phyloP scores from a whole-genome alignment of 2,797 vertebrate species.

The Pipistrellus pygmaeus region DNA sequence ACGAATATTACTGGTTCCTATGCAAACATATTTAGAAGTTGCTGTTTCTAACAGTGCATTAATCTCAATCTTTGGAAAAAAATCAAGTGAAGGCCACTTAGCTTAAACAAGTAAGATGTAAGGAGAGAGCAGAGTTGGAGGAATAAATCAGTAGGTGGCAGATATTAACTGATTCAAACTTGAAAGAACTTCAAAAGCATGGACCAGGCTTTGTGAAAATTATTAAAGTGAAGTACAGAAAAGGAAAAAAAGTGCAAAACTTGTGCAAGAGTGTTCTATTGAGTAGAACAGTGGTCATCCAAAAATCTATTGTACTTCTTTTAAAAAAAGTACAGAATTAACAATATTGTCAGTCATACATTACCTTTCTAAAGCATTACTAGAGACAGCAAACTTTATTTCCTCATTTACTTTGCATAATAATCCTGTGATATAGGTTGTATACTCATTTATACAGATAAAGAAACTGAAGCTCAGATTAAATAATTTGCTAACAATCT shows the following conservation, averaged over 20 bases:
- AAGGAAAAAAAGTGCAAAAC: background rate
- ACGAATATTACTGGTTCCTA: background rate
- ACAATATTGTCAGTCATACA: background rate
- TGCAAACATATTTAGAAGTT: background rate
- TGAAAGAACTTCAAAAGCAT: conserved; percentile 33
- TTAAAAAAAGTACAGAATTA: background rate
- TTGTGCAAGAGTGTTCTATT: background rate
- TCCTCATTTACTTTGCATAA: background rate
- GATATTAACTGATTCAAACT: background rate
- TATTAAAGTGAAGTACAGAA: background rate
- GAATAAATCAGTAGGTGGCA: conserved; percentile 50
- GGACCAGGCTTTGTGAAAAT: background rate
- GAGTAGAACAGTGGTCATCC: background rate
- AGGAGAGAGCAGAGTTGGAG: background rate
- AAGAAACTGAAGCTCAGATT: background rate
- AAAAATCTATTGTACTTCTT: background rate
- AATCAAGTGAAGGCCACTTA: conserved; percentile 20
- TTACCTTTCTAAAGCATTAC: background rate
- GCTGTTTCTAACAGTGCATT: background rate
- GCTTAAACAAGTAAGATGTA: background rate
- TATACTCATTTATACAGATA: background rate
- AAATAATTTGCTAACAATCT: background rate
- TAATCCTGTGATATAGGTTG: background rate
- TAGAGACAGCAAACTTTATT: background rate
- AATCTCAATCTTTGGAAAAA: conserved; percentile 27